These are phyloP conservation scores for Timema podura DNA, from an alignment of 2,888 invertebrate genomes.

Conservation along the genomic window DNA sequence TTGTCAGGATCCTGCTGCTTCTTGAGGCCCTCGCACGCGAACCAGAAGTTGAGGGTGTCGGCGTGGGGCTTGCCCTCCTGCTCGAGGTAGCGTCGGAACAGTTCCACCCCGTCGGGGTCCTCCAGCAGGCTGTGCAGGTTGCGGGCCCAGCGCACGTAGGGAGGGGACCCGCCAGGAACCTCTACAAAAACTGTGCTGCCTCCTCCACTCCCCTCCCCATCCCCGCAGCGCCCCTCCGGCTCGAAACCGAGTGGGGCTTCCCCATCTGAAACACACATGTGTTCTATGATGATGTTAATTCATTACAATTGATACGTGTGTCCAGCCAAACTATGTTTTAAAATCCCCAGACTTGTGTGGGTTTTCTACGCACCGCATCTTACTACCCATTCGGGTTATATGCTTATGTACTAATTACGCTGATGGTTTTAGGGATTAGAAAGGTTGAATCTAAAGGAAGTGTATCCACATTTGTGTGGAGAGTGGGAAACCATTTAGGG, in stretches of 20 bases:
- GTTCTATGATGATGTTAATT: too few relatives aligned
- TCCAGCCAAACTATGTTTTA: too few relatives aligned
- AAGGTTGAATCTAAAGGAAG: too few relatives aligned
- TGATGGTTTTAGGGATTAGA: too few relatives aligned
- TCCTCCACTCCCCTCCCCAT: slow-evolving; percentile 40
- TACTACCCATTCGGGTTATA: too few relatives aligned
- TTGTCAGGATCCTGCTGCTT: slow-evolving; percentile 72
- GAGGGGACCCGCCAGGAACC: slow-evolving; percentile 50
- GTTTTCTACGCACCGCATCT: too few relatives aligned
- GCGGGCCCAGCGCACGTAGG: slow-evolving; percentile 85
- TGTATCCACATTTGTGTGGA: too few relatives aligned
- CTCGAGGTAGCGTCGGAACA: slow-evolving; percentile 77
- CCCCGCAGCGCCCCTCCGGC: slow-evolving; percentile 53
- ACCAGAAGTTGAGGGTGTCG: slow-evolving; percentile 86
- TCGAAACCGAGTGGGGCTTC: slow-evolving; percentile 53
- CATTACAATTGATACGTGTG: too few relatives aligned
- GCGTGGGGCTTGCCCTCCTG: slow-evolving; percentile 73
- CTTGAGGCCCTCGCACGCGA: slow-evolving; percentile 85
- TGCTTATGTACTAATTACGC: too few relatives aligned
- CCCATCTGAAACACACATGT: slow-evolving; percentile 30
- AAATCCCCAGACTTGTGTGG: too few relatives aligned
- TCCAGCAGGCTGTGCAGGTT: slow-evolving; percentile 78
- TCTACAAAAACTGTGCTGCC: slow-evolving; percentile 36
- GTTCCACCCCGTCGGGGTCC: slow-evolving; percentile 83
- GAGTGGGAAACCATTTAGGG: too few relatives aligned